Conservation (phyloP, 2,888 invertebrate species). For the Drosophila kambysellisi region DNA sequence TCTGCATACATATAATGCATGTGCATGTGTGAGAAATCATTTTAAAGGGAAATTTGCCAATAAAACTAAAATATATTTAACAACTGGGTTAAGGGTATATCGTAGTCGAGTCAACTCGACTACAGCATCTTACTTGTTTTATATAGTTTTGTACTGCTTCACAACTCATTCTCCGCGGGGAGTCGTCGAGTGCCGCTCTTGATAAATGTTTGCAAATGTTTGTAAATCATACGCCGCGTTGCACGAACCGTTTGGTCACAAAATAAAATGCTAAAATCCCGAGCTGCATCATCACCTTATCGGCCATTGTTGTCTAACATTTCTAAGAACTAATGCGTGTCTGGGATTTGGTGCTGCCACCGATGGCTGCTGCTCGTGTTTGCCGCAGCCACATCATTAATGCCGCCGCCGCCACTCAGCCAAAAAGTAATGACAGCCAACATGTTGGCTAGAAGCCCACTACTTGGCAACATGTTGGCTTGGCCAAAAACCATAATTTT, state of each 20-base stretch:
- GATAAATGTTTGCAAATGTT: slow-evolving; percentile 58
- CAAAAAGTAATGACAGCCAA: slow-evolving; percentile 40
- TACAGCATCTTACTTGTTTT: no score
- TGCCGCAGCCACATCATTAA: slow-evolving; percentile 29
- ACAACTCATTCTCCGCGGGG: slow-evolving; percentile 2
- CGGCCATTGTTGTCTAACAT: slow-evolving; percentile 54
- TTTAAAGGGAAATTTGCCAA: no score
- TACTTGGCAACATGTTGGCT: slow-evolving; percentile 62
- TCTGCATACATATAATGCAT: no score
- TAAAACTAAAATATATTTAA: no score
- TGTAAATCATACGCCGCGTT: slow-evolving; percentile 72
- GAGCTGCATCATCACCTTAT: slow-evolving; percentile 17
- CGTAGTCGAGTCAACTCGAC: no score
- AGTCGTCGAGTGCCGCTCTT: slow-evolving; percentile 26
- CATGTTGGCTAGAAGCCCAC: slow-evolving; percentile 51
- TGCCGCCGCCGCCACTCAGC: slow-evolving; percentile 9
- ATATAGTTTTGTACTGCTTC: slow-evolving; percentile 1
- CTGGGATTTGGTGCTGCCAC: slow-evolving; percentile 20
- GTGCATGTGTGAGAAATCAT: no score
- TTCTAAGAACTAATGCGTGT: slow-evolving; percentile 39
- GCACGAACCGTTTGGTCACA: slow-evolving; percentile 35
- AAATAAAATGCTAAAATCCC: slow-evolving; percentile 6
- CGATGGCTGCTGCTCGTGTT: slow-evolving; percentile 8
- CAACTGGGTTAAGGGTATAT: no score
- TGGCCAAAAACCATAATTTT: not conserved